phyloP scores from a whole-genome alignment of 2,113 vertebrate species.

The Arenaria interpres region DNA sequence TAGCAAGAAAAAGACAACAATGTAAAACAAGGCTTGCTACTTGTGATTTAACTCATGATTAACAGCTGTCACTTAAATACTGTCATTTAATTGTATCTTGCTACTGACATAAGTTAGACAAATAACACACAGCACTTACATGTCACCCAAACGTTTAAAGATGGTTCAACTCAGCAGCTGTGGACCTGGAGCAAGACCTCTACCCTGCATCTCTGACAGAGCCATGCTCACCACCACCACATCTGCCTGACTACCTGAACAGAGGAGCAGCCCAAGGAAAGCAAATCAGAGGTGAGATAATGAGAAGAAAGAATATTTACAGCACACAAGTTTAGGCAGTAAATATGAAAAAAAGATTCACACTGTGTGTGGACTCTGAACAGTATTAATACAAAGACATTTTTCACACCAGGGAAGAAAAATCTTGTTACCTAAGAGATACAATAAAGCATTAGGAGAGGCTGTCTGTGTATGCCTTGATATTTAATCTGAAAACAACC shows the following conservation, averaged over 20 bases:
- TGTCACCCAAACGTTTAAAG: background rate
- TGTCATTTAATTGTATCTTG: background rate
- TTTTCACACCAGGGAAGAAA: conserved; percentile 20
- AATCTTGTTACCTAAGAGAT: conserved; percentile 11
- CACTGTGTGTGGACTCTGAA: background rate
- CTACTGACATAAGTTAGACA: background rate
- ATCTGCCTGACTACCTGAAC: background rate
- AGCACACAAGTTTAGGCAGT: background rate
- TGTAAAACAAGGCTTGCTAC: background rate
- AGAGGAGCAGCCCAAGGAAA: background rate
- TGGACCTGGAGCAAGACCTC: background rate
- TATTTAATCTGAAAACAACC: background rate
- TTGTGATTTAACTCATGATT: background rate
- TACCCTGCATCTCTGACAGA: background rate
- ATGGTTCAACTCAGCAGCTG: background rate
- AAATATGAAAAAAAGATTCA: conserved; percentile 11
- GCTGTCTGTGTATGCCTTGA: background rate
- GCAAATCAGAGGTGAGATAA: background rate
- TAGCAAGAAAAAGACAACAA: background rate
- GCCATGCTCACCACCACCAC: background rate
- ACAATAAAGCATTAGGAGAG: conserved; percentile 18
- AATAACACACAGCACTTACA: background rate
- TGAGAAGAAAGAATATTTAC: background rate
- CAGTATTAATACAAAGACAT: background rate
- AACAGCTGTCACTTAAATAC: conserved; percentile 1